These are phyloP conservation scores for Glaucidium brasilianum DNA, from an alignment of 2,113 vertebrate species.

Conservation along the genomic window DNA sequence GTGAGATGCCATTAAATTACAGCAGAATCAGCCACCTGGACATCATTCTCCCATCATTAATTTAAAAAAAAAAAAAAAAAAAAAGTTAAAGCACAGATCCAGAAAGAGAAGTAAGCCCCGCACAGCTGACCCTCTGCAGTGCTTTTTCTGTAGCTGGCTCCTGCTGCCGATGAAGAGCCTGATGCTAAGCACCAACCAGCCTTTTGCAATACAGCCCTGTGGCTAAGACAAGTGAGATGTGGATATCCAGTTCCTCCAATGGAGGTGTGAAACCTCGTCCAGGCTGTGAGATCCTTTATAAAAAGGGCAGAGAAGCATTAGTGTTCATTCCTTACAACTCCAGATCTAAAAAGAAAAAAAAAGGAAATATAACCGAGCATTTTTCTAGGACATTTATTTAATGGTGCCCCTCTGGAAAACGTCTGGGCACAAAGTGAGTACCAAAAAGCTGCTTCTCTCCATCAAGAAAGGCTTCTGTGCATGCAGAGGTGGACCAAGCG, in stretches of 20 bases:
- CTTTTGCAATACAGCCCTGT: not conserved
- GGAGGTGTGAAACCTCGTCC: not conserved
- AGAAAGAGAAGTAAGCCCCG: not conserved
- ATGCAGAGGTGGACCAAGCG: not conserved
- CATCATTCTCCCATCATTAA: not conserved
- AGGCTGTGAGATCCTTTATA: not conserved
- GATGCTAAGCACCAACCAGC: not conserved
- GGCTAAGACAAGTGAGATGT: fast-evolving
- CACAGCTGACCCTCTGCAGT: not conserved
- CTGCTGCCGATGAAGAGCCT: not conserved
- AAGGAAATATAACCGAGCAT: fast-evolving
- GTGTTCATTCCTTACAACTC: not conserved
- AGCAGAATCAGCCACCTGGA: slow-evolving; percentile 46
- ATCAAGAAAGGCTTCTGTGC: not conserved
- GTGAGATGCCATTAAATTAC: slow-evolving; percentile 26
- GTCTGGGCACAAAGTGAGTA: not conserved
- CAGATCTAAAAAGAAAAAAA: not conserved
- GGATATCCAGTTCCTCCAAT: not conserved
- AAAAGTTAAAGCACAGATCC: not conserved
- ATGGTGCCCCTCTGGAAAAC: not conserved
- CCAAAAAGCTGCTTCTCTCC: not conserved
- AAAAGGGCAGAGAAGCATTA: not conserved
- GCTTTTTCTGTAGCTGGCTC: not conserved
- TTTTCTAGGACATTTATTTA: not conserved
- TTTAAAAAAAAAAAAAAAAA: too few relatives aligned